Base-by-base conservation (phyloP, 1,140 invertebrate species). In the Drosophila athabasca region DNA sequence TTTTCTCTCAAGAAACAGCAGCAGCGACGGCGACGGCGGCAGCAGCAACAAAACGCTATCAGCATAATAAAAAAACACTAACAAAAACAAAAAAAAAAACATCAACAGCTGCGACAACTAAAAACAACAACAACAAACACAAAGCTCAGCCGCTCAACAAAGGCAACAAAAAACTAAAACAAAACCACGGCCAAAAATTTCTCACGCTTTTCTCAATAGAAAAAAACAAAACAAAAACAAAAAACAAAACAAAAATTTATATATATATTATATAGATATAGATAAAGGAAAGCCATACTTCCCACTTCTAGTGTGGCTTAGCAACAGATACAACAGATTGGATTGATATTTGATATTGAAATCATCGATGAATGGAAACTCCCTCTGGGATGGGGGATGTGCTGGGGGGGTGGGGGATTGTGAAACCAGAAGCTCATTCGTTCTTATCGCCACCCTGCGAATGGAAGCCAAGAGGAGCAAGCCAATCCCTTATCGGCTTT, bases 101-200 rank as follows among this genome's bases (percentile, higher is more conserved):
- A 79, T 76, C 49, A 66, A 46, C 54, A 77, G 58, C 52, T 76
- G 60, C 59, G 69, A 67, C 60, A 80, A 71, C 55, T 65, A 66
- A 55, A 54, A 76, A 62, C 71, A 69, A 67, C 53, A 53, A 45
- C 35, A 57, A 29, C 51, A 46, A 64, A 55, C 57, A 74, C 64
- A 64, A 60, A 62, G 24, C 51, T 62, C 79, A 79, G 58, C 78
- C 61, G 71, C 84, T 76, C 44, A 76, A 24, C 3, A 24, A 3
- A 76, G 17, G 17, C 17, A 72, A 44, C 62, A 66, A 45, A 49
- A 69, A 73, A 29, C 45, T 61, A 72, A 82, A 72, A 65, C 64
- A 76, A 85, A 85, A 80, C 81, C 81, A 84, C 72, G 81, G 81
- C 81, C 81, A 85, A 84, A 80, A 84, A 84, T 84, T 84, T 84